Percentiles rank a stretch among this genome's conserved stretches.
phyloP scores from a whole-genome alignment of 2,888 invertebrate genomes.

The Hirtodrosophila cameraria region DNA sequence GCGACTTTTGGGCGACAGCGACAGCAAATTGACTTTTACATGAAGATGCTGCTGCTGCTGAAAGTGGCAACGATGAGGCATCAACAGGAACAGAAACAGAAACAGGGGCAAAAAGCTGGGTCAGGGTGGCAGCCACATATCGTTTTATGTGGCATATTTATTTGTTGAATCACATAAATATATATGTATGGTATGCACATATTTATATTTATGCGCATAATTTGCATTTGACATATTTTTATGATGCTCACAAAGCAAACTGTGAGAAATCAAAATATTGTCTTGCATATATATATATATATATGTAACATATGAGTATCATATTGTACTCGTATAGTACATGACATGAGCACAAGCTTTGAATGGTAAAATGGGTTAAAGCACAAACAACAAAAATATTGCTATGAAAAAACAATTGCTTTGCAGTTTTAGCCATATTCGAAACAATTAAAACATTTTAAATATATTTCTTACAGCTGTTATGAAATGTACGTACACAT shows the following conservation, averaged over 20 bases:
- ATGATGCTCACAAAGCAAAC: slow-evolving; percentile 37
- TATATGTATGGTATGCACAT: slow-evolving; percentile 37
- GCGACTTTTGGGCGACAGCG: slow-evolving; percentile 65
- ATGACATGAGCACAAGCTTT: no score
- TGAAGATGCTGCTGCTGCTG: slow-evolving; percentile 28
- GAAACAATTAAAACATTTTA: no score
- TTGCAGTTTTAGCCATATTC: not conserved
- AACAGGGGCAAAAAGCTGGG: not conserved
- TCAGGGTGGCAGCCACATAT: slow-evolving; percentile 33
- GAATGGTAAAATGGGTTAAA: slow-evolving; percentile 2
- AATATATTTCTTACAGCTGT: not conserved
- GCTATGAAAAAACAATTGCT: not conserved
- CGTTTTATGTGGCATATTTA: slow-evolving; percentile 65
- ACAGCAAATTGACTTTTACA: slow-evolving; percentile 70
- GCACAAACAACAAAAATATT: slow-evolving; percentile 5
- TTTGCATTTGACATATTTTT: slow-evolving; percentile 79
- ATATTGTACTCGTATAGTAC: no score
- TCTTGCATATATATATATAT: slow-evolving; percentile 13
- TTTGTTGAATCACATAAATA: slow-evolving; percentile 55
- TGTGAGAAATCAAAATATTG: slow-evolving; percentile 40
- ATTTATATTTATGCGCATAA: slow-evolving; percentile 65
- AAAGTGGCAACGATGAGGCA: slow-evolving; percentile 17
- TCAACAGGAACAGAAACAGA: not conserved
- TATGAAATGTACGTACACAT: not conserved
- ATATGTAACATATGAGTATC: no score